Conservation (phyloP, 2,888 invertebrate genomes). For the Thereva nobilitata region DNA sequence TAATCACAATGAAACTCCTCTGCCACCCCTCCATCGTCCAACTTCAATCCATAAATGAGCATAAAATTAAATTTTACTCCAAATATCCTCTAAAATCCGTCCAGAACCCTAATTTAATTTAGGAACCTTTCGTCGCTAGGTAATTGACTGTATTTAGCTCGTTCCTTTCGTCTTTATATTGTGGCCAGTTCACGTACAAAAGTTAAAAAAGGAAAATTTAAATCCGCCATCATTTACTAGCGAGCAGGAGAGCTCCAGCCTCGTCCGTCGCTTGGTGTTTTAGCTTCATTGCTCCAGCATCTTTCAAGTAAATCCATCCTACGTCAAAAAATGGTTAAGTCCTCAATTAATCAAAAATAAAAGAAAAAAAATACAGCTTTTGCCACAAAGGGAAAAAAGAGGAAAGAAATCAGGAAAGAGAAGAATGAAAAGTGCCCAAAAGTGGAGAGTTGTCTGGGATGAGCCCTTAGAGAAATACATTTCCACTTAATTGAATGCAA, state of each 20-base stretch:
- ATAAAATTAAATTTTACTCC: too few species aligned
- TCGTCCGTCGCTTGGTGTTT: constrained; percentile 10
- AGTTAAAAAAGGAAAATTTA: constrained; percentile 17
- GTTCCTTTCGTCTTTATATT: neutral
- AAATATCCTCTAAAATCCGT: neutral
- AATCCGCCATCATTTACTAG: constrained; percentile 28
- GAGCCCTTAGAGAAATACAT: constrained; percentile 23
- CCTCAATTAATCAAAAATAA: constrained; percentile 37
- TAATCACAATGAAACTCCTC: too few species aligned
- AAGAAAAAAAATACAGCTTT: constrained; percentile 14
- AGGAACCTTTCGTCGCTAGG: constrained; percentile 1
- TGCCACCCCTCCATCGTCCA: too few species aligned
- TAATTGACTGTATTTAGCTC: constrained; percentile 30
- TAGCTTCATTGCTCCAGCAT: constrained; percentile 12
- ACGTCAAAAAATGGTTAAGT: constrained; percentile 35
- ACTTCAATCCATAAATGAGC: too few species aligned
- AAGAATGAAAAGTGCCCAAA: constrained; percentile 29
- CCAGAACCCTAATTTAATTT: constrained; percentile 12
- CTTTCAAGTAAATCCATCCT: constrained; percentile 28
- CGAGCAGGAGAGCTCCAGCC: neutral
- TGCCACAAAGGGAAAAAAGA: constrained; percentile 7
- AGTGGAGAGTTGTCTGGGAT: constrained; percentile 13
- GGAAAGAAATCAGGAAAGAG: constrained; percentile 7
- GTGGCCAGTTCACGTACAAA: neutral
- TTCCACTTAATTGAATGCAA: constrained; percentile 38